Percentiles rank a stretch among this genome's conserved stretches.
These are phyloP conservation scores for Seladonia tumulorum DNA, from an alignment of 2,888 invertebrate genomes.

Conservation along the genomic window DNA sequence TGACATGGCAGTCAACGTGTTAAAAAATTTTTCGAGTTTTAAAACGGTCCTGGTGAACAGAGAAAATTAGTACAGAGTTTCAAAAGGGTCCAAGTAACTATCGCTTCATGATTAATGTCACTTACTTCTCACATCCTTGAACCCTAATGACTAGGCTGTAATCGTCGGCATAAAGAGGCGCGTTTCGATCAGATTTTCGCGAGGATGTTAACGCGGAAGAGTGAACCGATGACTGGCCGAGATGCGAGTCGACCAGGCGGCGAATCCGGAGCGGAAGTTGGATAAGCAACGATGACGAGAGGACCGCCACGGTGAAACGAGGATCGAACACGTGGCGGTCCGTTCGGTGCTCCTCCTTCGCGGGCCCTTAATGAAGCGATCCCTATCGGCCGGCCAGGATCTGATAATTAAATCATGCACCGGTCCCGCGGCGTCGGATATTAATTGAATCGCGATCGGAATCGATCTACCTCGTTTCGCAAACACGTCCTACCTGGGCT, in stretches of 20 bases:
- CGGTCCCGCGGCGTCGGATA: constrained; percentile 66
- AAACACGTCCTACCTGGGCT: constrained; percentile 52
- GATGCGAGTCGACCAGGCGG: constrained; percentile 35
- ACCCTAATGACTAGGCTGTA: too few species aligned
- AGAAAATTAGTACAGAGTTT: too few species aligned
- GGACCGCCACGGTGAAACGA: constrained; percentile 16
- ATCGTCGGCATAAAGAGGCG: neutral
- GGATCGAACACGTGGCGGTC: constrained; percentile 47
- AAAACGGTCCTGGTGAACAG: too few species aligned
- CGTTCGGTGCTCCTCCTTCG: neutral
- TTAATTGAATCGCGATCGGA: constrained; percentile 76
- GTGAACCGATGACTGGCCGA: neutral
- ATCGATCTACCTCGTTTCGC: constrained; percentile 69
- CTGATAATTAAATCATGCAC: constrained; percentile 81
- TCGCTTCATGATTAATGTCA: too few species aligned
- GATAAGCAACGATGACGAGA: constrained; percentile 49
- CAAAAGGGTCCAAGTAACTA: too few species aligned
- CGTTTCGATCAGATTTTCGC: neutral
- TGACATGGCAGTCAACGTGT: too few species aligned
- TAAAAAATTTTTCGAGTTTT: too few species aligned
- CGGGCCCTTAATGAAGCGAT: constrained; percentile 77
- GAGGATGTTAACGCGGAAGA: neutral
- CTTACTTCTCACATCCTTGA: too few species aligned
- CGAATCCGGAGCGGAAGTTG: constrained; percentile 29
- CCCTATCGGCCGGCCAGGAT: constrained; percentile 77